Conservation (phyloP, 2,113 vertebrate species). For the Dolichotis patagonum region DNA sequence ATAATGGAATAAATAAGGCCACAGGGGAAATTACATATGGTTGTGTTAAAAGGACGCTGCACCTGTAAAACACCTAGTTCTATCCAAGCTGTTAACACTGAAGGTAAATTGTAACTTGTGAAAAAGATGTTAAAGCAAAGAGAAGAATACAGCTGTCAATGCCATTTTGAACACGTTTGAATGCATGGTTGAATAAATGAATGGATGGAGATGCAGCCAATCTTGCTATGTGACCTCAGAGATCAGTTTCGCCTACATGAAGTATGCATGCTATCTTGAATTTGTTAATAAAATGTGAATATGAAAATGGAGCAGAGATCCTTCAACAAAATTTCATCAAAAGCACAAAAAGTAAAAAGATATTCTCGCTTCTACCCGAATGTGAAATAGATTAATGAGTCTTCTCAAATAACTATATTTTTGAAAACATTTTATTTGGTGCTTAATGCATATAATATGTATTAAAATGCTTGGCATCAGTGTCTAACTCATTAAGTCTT, state of each 20-base stretch:
- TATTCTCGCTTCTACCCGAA: not conserved
- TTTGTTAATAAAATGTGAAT: not conserved
- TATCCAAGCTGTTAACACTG: not conserved
- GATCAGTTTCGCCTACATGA: not conserved
- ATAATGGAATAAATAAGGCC: not conserved
- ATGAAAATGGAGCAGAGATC: not conserved
- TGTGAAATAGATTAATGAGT: not conserved
- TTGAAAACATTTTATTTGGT: not conserved
- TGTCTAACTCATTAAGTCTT: not conserved
- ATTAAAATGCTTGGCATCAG: not conserved
- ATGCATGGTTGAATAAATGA: not conserved
- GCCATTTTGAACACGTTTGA: not conserved
- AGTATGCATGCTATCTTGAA: not conserved
- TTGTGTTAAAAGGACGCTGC: not conserved
- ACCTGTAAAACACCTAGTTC: not conserved
- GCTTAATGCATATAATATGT: not conserved
- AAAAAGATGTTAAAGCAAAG: not conserved
- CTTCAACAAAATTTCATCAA: not conserved
- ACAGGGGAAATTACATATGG: not conserved
- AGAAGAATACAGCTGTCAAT: not conserved
- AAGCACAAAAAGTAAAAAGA: not conserved
- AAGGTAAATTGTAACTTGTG: not conserved
- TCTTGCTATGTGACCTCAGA: not conserved
- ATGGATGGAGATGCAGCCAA: not conserved
- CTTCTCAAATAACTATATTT: not conserved